Evolutionary conservation across 2,113 vertebrate species (phyloP), one percentile per base, ranked within the genome.

Genomic region (Argyrosomus japonicus): DNA sequence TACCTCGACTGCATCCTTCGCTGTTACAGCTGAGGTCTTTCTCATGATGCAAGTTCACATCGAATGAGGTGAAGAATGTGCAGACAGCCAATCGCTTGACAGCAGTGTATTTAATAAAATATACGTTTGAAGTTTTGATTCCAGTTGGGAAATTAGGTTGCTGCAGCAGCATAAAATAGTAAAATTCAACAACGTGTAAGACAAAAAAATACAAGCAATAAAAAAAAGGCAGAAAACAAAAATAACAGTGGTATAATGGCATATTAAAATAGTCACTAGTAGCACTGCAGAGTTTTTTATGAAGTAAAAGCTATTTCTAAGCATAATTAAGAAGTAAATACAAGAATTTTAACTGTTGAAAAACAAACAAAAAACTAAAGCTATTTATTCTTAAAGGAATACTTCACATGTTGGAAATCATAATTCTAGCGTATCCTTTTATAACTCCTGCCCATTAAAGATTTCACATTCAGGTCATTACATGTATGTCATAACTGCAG

Each of bases 81-180:
- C 27, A 67, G 62, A 15, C 27, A 64, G 47, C n/a, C 79, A 45
- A n/a, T 19, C 2, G 56, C 36, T 11, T 53, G 32, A 45, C 40
- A 53, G 45, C 61, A 67, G 67, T 60, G 15, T 58, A 48, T 75
- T 82, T 74, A 70, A 82, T 89, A 63, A 86, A 77, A 79, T 3
- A 84, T 81, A 45, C 7, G 21, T 74, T 74, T 10, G 48, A 83
- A 17, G 50, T 36, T 77, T 75, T 70, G 72, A 75, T 72, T 84
- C n/a, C 84, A 76, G 18, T 40, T 83, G 84, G 82, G 77, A 85
- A 85, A 89, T 79, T 43, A 56, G 23, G 40, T 50, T 61, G n/a
- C 45, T 71, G 36, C 62, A 15, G 67, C 8, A 60, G 48, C 45
- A 79, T 82, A 27, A 68, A 78, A 81, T 78, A 62, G 61, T 71